These are phyloP conservation scores for Anastrepha obliqua DNA, from an alignment of 1,140 invertebrate species.

Conservation along the genomic window DNA sequence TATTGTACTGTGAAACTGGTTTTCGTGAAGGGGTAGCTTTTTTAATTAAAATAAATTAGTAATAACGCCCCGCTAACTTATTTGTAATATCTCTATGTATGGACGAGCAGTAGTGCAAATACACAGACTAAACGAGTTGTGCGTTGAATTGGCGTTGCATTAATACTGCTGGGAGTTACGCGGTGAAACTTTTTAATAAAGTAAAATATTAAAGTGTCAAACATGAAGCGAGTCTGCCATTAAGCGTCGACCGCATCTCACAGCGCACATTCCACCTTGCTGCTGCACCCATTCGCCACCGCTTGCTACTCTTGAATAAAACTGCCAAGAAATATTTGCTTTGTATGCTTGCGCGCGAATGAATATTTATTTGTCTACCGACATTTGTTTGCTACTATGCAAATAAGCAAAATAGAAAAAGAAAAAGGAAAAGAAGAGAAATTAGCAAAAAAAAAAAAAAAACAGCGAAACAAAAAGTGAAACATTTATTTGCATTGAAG, in stretches of 20 bases:
- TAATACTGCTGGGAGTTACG: neutral
- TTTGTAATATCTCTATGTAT: neutral
- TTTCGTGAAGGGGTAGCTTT: neutral
- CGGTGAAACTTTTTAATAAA: neutral
- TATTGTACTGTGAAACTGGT: neutral
- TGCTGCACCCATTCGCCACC: no score
- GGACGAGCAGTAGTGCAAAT: neutral
- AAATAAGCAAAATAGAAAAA: neutral
- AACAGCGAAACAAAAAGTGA: neutral
- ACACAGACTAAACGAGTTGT: neutral
- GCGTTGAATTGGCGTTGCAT: neutral
- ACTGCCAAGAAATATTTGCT: no score
- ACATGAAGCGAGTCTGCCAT: neutral
- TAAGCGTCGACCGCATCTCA: neutral
- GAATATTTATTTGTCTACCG: no score
- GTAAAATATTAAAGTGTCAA: neutral
- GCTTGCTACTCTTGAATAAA: no score
- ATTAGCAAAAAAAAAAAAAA: neutral
- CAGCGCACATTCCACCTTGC: no score
- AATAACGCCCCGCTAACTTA: no score
- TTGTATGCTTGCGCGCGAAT: no score
- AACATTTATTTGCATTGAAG: neutral
- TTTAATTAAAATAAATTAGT: conserved; percentile 33
- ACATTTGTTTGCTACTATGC: no score
- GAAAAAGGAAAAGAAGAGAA: neutral